Percentiles rank a stretch among this genome's conserved stretches.
phyloP scores from a whole-genome alignment of 2,113 vertebrate species.

The Asarcornis scutulata region DNA sequence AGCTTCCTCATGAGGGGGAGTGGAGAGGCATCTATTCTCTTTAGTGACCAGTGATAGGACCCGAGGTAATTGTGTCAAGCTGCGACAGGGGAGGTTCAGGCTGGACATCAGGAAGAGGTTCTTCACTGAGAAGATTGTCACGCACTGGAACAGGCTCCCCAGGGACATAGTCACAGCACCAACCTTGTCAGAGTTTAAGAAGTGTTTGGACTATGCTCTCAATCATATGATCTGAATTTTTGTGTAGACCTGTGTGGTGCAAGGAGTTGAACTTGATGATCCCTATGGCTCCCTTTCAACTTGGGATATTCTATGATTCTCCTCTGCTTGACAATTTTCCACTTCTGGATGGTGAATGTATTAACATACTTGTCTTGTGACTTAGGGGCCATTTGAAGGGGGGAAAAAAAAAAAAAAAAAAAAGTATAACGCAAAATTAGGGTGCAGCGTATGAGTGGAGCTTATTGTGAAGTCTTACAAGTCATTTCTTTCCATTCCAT shows the following conservation, averaged over 20 bases:
- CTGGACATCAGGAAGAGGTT: no score
- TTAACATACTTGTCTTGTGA: background rate
- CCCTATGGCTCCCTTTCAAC: background rate
- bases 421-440: background rate
- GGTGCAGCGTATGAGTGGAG: background rate
- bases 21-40: no score
- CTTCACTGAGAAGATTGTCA: no score
- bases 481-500: rapidly evolving
- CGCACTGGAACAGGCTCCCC: no score
- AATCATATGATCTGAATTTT: no score
- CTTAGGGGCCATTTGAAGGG: background rate
- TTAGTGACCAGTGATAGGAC: no score
- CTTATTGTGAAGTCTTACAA: background rate
- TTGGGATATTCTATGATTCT: background rate
- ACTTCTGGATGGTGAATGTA: background rate
- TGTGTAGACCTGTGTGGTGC: background rate
- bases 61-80: no score
- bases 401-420: background rate
- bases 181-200: no score
- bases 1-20: no score
- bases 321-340: background rate
- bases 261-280: background rate
- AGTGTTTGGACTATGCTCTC: no score
- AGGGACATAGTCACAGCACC: no score
- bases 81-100: no score